A percentile compares a stretch with the other conserved stretches of the same genome.
Evolutionary conservation across 2,888 invertebrate genomes (phyloP).

Genomic region (Nysson spinosus): DNA sequence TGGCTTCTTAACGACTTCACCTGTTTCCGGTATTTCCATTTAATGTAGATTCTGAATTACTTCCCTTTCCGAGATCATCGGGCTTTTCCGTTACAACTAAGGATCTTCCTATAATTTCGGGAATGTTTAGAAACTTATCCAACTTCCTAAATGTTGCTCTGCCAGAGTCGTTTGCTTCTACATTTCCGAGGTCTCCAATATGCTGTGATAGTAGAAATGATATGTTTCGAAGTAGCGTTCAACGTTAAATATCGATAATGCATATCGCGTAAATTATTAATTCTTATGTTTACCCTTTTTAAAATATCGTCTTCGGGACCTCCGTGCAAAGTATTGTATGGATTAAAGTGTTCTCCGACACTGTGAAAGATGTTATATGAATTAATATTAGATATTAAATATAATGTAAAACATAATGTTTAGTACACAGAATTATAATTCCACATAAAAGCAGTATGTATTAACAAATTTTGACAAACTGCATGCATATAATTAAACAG

Average conservation of each 20-base stretch:
- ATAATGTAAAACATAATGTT: not conserved
- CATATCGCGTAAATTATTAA: not conserved
- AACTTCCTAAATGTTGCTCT: slow-evolving; percentile 83
- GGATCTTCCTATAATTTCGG: slow-evolving; percentile 88
- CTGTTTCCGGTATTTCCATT: slow-evolving; percentile 83
- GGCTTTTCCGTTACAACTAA: slow-evolving; percentile 83
- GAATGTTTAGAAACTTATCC: slow-evolving; percentile 82
- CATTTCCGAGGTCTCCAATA: slow-evolving; percentile 84
- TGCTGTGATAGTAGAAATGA: slow-evolving; percentile 69
- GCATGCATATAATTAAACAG: too few species aligned
- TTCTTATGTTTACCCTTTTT: slow-evolving; percentile 72
- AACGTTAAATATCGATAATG: slow-evolving; percentile 3
- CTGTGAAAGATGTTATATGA: too few species aligned
- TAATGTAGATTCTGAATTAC: slow-evolving; percentile 78
- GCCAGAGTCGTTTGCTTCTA: slow-evolving; percentile 81
- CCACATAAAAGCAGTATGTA: too few species aligned
- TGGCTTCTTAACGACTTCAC: too few species aligned
- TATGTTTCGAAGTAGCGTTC: not conserved
- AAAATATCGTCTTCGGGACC: slow-evolving; percentile 76
- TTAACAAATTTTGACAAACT: too few species aligned
- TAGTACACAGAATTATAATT: too few species aligned
- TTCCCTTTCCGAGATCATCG: slow-evolving; percentile 82
- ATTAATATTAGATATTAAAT: not conserved
- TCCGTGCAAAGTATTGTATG: slow-evolving; percentile 79
- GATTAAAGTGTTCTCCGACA: slow-evolving; percentile 83